Evolutionary conservation across 2,888 invertebrate genomes (phyloP).

Genomic region (Tenthredo notha): DNA sequence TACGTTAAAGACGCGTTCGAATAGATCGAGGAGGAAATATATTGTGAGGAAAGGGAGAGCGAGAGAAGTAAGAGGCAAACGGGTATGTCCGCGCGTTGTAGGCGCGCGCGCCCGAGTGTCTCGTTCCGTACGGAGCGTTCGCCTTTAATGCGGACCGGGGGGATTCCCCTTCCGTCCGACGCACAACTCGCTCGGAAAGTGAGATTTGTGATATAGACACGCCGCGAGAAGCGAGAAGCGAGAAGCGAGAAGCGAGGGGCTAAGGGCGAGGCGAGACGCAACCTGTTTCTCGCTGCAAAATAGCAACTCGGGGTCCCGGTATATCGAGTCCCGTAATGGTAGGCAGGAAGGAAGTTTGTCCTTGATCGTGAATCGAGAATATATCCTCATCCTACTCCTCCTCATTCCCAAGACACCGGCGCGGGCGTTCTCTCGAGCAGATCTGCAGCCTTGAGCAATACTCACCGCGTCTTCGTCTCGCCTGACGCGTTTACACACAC

Average conservation of each 20-base stretch:
- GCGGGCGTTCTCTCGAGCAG: not conserved
- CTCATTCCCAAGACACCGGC: not conserved
- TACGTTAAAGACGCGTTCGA: not conserved
- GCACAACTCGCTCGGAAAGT: conserved; percentile 51
- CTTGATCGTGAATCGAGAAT: conserved; percentile 53
- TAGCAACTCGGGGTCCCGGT: conserved; percentile 45
- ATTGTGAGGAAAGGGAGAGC: not conserved
- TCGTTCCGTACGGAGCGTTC: conserved; percentile 46
- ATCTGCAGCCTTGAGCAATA: conserved; percentile 9
- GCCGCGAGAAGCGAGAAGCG: not conserved
- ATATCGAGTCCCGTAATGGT: conserved; percentile 51
- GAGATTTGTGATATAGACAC: conserved; percentile 50
- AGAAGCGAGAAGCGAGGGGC: not conserved
- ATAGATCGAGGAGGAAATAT: not conserved
- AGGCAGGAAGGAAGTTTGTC: conserved; percentile 52
- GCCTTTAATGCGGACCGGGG: conserved; percentile 45
- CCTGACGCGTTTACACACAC: not conserved
- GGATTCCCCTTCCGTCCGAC: conserved; percentile 52
- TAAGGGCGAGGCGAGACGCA: conserved; percentile 31
- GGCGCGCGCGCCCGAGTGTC: conserved; percentile 50
- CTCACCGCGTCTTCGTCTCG: conserved; percentile 7
- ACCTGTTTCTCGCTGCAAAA: conserved; percentile 51
- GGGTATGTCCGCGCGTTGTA: conserved; percentile 24
- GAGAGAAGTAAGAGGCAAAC: not conserved
- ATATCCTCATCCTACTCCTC: conserved; percentile 9